These are phyloP conservation scores for Heteronetta atricapilla DNA, from an alignment of 2,113 vertebrate species.

Conservation along the genomic window DNA sequence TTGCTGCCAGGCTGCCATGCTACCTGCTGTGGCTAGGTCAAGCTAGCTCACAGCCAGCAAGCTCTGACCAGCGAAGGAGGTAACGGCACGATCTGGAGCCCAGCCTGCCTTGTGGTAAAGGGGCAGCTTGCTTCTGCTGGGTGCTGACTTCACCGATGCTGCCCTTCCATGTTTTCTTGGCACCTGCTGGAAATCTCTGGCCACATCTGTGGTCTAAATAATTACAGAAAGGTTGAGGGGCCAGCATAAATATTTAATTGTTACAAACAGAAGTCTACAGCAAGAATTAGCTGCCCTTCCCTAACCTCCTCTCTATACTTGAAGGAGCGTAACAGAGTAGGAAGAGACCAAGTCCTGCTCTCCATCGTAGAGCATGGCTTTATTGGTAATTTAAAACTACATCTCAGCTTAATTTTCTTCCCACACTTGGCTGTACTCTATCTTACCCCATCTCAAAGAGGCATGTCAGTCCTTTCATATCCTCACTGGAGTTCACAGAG, in stretches of 20 bases:
- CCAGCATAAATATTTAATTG: not conserved
- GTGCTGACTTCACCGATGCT: not conserved
- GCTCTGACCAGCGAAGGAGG: not conserved
- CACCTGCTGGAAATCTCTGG: not conserved
- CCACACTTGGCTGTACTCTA: slow-evolving; percentile 54
- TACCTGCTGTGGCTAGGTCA: accelerated
- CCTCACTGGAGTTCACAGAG: slow-evolving; percentile 54
- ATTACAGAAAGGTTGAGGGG: not conserved
- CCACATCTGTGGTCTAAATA: not conserved
- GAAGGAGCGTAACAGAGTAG: not conserved
- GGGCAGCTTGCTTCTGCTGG: not conserved
- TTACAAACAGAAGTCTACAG: not conserved
- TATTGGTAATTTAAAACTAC: slow-evolving; percentile 60
- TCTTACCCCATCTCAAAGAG: slow-evolving; percentile 57
- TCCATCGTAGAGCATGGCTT: slow-evolving; percentile 12
- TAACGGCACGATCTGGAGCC: not conserved
- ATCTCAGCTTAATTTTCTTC: slow-evolving; percentile 60
- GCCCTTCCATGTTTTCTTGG: not conserved
- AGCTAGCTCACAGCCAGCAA: not conserved
- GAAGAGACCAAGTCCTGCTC: not conserved
- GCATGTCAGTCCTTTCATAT: slow-evolving; percentile 58
- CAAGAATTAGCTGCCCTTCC: not conserved
- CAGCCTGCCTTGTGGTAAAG: not conserved
- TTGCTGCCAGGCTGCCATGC: not conserved
- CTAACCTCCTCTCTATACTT: not conserved